Evolutionary conservation across 2,797 vertebrate genomes (phyloP).

Genomic region (Sardinella longiceps): DNA sequence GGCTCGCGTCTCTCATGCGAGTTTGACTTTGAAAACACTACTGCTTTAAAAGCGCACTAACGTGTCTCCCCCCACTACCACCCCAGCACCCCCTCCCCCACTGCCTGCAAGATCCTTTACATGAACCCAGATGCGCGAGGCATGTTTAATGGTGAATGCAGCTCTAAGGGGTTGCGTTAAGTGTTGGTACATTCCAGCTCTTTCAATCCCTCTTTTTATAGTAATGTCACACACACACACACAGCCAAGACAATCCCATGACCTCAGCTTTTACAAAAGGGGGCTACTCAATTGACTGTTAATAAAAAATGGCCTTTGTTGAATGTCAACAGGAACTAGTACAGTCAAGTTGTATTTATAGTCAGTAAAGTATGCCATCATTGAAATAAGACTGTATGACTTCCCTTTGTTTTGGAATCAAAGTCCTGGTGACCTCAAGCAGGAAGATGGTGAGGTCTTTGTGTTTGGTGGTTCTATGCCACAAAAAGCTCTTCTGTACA

Average conservation of each 20-base stretch:
- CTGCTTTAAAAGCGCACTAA: not conserved
- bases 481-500: not conserved
- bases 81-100: too few relatives aligned
- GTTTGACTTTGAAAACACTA: not conserved
- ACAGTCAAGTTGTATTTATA: not conserved
- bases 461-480: not conserved
- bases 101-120: not conserved
- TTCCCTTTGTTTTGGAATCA: not conserved
- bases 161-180: not conserved
- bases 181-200: not conserved
- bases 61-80: too few relatives aligned
- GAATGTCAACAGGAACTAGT: not conserved
- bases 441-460: not conserved
- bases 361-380: not conserved
- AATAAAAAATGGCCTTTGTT: not conserved
- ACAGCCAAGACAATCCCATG: not conserved
- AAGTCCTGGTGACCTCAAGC: not conserved
- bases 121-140: not conserved
- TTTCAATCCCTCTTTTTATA: not conserved
- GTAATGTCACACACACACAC: too few relatives aligned
- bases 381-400: not conserved
- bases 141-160: not conserved
- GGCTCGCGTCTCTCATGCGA: not conserved
- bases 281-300: not conserved
- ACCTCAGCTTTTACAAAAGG: not conserved